Evolutionary conservation across 2,113 vertebrate genomes (phyloP).

Genomic region (Ardeotis arabs): DNA sequence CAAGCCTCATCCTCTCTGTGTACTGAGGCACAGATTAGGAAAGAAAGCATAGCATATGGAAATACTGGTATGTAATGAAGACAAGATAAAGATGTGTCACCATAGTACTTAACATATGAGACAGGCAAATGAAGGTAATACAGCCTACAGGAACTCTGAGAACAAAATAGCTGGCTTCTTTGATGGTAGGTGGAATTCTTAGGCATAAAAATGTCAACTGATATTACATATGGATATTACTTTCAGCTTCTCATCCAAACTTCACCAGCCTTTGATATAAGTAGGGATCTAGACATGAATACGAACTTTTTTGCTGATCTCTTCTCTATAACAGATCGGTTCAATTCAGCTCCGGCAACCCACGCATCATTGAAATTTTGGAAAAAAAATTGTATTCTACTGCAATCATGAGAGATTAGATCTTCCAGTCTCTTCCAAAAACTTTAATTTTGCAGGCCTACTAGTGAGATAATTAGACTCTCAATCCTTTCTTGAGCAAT

Average conservation of each 20-base stretch:
- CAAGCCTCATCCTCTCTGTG: neutral
- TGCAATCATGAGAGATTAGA: neutral
- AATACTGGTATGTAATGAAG: neutral
- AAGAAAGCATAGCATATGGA: neutral
- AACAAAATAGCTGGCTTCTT: neutral
- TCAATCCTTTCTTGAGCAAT: neutral
- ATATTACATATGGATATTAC: neutral
- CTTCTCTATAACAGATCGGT: neutral
- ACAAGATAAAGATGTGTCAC: neutral
- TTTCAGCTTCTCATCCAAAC: neutral
- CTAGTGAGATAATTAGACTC: neutral
- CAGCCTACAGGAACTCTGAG: neutral
- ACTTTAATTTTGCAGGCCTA: neutral
- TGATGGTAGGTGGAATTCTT: neutral
- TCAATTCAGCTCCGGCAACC: neutral
- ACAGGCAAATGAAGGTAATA: neutral
- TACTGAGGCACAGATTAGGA: neutral
- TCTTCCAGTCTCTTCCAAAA: neutral
- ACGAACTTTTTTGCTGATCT: neutral
- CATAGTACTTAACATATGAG: neutral
- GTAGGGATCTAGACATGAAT: neutral
- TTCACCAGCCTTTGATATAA: neutral
- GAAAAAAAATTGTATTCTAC: neutral
- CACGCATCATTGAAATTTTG: neutral
- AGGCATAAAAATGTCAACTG: neutral